Evolutionary conservation across 2,113 vertebrate species (phyloP).

Genomic region (Butorides virescens): DNA sequence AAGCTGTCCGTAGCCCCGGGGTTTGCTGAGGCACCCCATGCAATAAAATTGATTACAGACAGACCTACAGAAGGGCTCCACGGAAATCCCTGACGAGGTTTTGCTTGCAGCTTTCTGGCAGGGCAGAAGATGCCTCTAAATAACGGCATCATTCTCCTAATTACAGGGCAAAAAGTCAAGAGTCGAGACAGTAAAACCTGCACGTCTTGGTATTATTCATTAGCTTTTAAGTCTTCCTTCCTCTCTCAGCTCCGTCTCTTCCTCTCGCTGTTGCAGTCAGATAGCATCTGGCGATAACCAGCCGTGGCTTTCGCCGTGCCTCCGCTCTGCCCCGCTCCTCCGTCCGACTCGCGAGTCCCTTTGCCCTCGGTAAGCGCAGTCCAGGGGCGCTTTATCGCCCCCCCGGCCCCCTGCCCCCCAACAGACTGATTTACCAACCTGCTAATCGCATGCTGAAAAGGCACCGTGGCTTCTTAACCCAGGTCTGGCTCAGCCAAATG

Average conservation of each 20-base stretch:
- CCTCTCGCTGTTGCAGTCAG: background rate
- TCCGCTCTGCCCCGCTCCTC: background rate
- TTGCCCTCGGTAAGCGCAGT: background rate
- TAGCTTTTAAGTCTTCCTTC: background rate
- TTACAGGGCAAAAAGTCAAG: background rate
- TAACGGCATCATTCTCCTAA: background rate
- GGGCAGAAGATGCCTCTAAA: fast-evolving
- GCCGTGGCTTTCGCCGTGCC: background rate
- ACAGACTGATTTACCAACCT: background rate
- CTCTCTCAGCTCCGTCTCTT: background rate
- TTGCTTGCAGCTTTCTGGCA: background rate
- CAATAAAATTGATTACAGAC: background rate
- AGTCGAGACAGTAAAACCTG: background rate
- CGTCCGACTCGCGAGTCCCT: background rate
- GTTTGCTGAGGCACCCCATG: background rate
- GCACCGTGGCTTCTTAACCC: background rate
- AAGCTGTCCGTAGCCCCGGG: background rate
- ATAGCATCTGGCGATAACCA: background rate
- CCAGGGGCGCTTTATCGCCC: background rate
- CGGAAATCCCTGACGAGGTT: background rate
- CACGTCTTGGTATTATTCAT: background rate
- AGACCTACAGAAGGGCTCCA: background rate
- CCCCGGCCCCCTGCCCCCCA: background rate
- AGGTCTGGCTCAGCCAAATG: background rate
- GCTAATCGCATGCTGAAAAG: background rate